A percentile compares a stretch with the other conserved stretches of the same genome.
Evolutionary conservation across 1,140 invertebrate species (phyloP).

Genomic region (Drosophila sp.): DNA sequence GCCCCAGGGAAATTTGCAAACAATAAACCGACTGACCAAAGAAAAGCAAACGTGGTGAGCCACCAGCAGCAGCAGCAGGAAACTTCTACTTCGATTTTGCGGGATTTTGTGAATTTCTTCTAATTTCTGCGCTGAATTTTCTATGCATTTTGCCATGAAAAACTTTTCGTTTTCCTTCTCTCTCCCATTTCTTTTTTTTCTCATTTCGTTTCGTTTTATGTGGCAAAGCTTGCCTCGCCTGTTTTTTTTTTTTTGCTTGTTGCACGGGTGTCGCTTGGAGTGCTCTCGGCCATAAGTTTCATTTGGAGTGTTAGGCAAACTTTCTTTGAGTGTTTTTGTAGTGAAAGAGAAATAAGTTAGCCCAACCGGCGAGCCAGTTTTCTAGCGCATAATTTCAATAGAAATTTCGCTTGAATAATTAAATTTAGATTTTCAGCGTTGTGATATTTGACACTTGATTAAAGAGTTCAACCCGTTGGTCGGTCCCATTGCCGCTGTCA

Average conservation of each 20-base stretch:
- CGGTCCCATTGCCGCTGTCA: not conserved
- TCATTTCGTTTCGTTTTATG: not conserved
- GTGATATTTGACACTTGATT: constrained; percentile 46
- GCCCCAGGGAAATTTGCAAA: constrained; percentile 78
- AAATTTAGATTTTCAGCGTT: constrained; percentile 30
- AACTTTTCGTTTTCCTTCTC: constrained; percentile 17
- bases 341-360: not conserved
- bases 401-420: constrained; percentile 1
- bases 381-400: not conserved
- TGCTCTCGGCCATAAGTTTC: constrained; percentile 41
- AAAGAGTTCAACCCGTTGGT: constrained; percentile 28
- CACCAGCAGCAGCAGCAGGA: constrained; percentile 19
- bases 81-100: constrained; percentile 51
- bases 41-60: constrained; percentile 30
- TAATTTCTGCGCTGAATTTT: constrained; percentile 56
- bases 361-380: not conserved
- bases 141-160: constrained; percentile 48
- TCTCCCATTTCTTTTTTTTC: not conserved
- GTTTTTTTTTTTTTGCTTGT: constrained; percentile 5
- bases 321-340: constrained; percentile 37
- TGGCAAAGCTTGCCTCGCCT: constrained; percentile 18
- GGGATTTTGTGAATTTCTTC: constrained; percentile 45
- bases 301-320: constrained; percentile 33
- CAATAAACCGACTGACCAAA: constrained; percentile 57
- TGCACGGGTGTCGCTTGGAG: constrained; percentile 36